Conservation (phyloP, 2,888 invertebrate genomes). For the Brachypterus glaber region DNA sequence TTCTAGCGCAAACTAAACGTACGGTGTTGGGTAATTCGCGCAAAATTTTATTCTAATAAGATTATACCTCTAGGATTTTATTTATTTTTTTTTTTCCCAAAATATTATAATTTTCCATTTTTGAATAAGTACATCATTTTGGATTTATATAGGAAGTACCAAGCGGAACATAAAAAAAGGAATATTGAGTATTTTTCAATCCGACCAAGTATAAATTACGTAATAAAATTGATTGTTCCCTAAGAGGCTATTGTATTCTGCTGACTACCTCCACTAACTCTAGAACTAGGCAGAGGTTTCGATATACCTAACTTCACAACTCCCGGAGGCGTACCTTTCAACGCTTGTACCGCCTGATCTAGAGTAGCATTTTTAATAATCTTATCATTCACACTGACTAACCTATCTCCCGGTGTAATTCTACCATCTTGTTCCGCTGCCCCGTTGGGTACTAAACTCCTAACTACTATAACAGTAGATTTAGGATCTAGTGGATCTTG, state of each 20-base stretch:
- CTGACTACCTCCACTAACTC: conserved; percentile 24
- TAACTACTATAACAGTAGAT: conserved; percentile 93
- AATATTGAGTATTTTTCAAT: no score
- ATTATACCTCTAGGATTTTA: no score
- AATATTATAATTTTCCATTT: no score
- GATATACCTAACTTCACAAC: conserved; percentile 86
- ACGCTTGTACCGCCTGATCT: conserved; percentile 90
- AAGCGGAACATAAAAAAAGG: no score
- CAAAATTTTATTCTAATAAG: no score
- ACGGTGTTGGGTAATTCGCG: conserved; percentile 88
- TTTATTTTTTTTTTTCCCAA: no score
- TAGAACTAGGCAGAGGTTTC: conserved; percentile 56
- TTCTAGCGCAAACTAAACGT: conserved; percentile 81
- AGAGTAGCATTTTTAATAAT: conserved; percentile 84
- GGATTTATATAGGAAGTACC: no score
- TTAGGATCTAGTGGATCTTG: conserved; percentile 94
- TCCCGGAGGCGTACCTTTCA: conserved; percentile 90
- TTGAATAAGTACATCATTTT: no score
- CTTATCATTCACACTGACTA: conserved; percentile 84
- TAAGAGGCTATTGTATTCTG: no score
- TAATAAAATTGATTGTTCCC: no score
- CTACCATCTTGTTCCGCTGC: conserved; percentile 93
- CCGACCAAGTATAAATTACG: no score
- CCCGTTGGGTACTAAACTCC: conserved; percentile 95
- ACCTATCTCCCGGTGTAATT: conserved; percentile 83